Conservation (phyloP, 2,113 vertebrate genomes). For the Oreochromis tanganicae region DNA sequence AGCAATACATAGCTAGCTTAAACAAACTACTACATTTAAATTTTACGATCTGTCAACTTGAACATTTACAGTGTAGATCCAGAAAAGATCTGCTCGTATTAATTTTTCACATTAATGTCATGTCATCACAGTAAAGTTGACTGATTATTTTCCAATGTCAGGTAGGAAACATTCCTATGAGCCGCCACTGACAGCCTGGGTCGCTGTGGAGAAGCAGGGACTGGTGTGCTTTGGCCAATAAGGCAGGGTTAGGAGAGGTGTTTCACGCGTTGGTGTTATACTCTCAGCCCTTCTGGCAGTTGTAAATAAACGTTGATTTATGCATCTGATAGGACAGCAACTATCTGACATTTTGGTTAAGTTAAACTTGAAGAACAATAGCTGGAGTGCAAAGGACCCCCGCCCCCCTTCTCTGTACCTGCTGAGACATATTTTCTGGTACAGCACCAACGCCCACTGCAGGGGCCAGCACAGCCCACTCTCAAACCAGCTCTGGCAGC, state of each 20-base stretch:
- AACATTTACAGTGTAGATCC: neutral
- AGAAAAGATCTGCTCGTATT: neutral
- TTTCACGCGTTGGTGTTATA: too few relatives aligned
- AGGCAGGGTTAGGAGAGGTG: too few relatives aligned
- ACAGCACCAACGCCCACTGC: constrained; percentile 68
- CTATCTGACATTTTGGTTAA: neutral
- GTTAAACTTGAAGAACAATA: neutral
- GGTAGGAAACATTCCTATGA: neutral
- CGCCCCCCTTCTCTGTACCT: constrained; percentile 52
- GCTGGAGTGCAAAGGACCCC: neutral
- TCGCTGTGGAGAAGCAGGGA: neutral
- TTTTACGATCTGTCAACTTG: neutral
- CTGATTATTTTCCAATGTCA: neutral
- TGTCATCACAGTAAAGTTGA: neutral
- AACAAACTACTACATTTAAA: neutral
- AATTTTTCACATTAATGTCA: neutral
- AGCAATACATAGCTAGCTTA: neutral
- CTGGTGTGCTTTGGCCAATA: too few relatives aligned
- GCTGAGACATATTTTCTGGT: constrained; percentile 79
- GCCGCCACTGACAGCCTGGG: neutral
- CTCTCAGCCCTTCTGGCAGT: neutral
- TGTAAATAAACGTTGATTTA: neutral
- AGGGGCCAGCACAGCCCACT: constrained; percentile 67
- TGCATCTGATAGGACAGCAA: neutral
- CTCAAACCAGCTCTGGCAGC: constrained; percentile 81